Evolutionary conservation across 2,113 vertebrate species (phyloP), one percentile per base, ranked within the genome.

Genomic region (Strix uralensis): DNA sequence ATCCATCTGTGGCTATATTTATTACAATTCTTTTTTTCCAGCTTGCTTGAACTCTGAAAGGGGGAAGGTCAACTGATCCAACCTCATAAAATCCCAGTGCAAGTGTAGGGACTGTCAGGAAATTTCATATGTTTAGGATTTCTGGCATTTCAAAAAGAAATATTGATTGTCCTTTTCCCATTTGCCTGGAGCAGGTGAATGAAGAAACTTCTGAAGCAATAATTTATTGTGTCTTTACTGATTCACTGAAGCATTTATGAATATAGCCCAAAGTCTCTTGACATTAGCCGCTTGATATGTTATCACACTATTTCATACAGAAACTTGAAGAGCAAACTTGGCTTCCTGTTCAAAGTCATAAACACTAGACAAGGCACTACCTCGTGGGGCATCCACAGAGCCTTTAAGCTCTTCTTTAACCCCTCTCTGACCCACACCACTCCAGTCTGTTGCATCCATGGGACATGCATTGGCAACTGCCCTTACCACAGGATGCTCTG

Each of bases 171-270:
- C 70, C 59, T 94, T 95, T 93, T 77, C 87, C 77, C 74, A 81
- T 97, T 96, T 96, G 85, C 77, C 95, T 92, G 91, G 67, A 96
- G 94, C 91, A 93, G 75, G 91, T 95, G 85, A 95, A 90, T 36
- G 66, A 86, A 84, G 86, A 94, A 88, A 94, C 72, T 94, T 97
- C 81, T 95, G 89, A 96, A 95, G 81, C 81, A 95, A 86, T 95
- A 94, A 95, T 94, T 96, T 95, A 89, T 74, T 80, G 47, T 94
- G 77, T 94, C 92, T 95, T 92, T 89, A 95, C 70, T 5, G 46
- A 82, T 92, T 94, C 91, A 92, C 38, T 87, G 95, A 92, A 97
- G 82, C 85, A 57, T 96, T 95, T 88, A 91, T 23, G 77, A 96
- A 95, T 94, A 92, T 46, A 94, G 87, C 95, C 85, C 72, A 82